These are phyloP conservation scores for Lepisosteus oculatus DNA, from an alignment of 2,113 vertebrate species.

Conservation along the genomic window DNA sequence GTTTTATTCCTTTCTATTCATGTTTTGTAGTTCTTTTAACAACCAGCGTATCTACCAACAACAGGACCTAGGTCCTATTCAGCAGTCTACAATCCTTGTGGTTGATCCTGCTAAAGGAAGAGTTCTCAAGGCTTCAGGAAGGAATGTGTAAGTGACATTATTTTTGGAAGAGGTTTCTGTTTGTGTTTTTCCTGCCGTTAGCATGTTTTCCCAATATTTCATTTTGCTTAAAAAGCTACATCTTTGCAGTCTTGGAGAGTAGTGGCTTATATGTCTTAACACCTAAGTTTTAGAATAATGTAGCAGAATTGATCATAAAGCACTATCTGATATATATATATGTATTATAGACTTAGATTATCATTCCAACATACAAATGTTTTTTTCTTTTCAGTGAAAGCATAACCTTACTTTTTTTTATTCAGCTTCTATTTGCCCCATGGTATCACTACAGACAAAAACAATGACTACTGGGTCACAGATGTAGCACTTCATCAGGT, in stretches of 20 bases:
- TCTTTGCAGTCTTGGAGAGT: too few relatives aligned
- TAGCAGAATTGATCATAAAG: too few relatives aligned
- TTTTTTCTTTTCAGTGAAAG: background rate
- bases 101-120: constrained; percentile 74
- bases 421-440: constrained; percentile 93
- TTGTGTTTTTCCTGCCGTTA: background rate
- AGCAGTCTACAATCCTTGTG: constrained; percentile 86
- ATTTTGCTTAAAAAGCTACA: too few relatives aligned
- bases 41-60: constrained; percentile 78
- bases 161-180: too few relatives aligned
- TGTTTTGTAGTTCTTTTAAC: constrained; percentile 81
- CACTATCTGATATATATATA: too few relatives aligned
- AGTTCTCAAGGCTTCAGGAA: constrained; percentile 78
- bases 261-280: too few relatives aligned
- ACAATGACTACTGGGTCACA: constrained; percentile 92
- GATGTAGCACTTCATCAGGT: constrained; percentile 98
- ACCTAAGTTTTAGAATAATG: too few relatives aligned
- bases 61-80: constrained; percentile 83
- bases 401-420: constrained; percentile 23
- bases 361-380: background rate
- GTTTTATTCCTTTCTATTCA: constrained; percentile 12
- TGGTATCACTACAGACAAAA: constrained; percentile 82
- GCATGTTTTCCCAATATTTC: background rate
- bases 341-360: too few relatives aligned
- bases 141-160: constrained; percentile 75